phyloP scores from a whole-genome alignment of 2,113 vertebrate genomes.

The Cercopithecus mona region DNA sequence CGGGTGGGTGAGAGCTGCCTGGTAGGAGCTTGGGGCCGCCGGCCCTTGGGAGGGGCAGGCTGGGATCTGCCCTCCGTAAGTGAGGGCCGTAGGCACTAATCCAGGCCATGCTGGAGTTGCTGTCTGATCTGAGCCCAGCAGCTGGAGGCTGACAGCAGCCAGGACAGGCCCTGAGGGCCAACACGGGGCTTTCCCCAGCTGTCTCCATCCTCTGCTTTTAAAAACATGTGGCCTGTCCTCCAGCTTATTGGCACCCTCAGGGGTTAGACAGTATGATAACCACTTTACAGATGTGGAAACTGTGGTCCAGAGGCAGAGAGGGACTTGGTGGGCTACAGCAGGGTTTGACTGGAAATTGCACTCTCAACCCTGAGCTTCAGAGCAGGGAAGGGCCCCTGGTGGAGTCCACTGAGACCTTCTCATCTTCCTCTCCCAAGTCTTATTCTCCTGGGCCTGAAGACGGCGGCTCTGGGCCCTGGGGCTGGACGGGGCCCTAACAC shows the following conservation, averaged over 20 bases:
- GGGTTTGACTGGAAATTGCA: neutral
- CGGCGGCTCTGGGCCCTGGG: neutral
- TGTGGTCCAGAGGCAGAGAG: neutral
- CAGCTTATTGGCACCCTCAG: neutral
- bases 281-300: neutral
- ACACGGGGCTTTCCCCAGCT: fast-evolving
- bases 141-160: no score
- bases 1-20: neutral
- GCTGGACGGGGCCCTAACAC: neutral
- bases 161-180: neutral
- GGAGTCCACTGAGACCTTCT: neutral
- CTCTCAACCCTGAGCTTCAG: neutral
- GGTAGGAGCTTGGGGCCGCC: neutral
- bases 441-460: neutral
- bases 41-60: neutral
- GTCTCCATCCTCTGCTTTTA: neutral
- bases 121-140: neutral
- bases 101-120: fast-evolving
- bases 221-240: neutral
- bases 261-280: neutral
- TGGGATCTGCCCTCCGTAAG: neutral
- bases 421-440: neutral
- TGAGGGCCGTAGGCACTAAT: neutral
- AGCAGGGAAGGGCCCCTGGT: neutral
- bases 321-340: neutral